Conservation (phyloP, 2,113 vertebrate species). For the Cynocephalus volans region DNA sequence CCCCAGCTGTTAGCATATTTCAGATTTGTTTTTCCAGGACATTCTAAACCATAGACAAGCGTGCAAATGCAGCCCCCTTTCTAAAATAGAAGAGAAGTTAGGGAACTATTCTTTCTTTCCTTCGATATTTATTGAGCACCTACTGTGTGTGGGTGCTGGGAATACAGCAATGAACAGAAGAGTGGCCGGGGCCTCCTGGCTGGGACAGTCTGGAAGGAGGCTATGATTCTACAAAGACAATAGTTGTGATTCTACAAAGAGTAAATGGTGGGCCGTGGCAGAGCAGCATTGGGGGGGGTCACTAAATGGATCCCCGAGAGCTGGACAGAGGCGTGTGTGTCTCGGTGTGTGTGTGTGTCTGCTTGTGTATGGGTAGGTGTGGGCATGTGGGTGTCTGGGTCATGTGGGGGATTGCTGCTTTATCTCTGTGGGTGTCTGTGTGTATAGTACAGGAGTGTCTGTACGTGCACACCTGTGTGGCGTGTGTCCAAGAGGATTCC, state of each 20-base stretch:
- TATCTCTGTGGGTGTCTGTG: not conserved
- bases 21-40: not conserved
- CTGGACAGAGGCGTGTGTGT: not conserved
- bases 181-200: not conserved
- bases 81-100: not conserved
- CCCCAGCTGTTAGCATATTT: rapidly evolving
- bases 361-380: not conserved
- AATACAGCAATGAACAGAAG: not conserved
- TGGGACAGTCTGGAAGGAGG: not conserved
- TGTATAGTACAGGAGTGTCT: not conserved
- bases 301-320: not conserved
- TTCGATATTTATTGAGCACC: not conserved
- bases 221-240: not conserved
- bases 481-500: not conserved
- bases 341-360: not conserved
- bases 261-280: not conserved
- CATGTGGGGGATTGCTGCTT: no score
- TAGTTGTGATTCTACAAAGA: not conserved
- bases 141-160: not conserved
- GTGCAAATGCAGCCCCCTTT: not conserved
- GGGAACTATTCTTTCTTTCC: not conserved
- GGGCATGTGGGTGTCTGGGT: not conserved
- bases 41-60: not conserved
- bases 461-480: rapidly evolving
- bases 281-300: not conserved